phyloP scores from a whole-genome alignment of 2,888 invertebrate species.

The Chalcis sispes region DNA sequence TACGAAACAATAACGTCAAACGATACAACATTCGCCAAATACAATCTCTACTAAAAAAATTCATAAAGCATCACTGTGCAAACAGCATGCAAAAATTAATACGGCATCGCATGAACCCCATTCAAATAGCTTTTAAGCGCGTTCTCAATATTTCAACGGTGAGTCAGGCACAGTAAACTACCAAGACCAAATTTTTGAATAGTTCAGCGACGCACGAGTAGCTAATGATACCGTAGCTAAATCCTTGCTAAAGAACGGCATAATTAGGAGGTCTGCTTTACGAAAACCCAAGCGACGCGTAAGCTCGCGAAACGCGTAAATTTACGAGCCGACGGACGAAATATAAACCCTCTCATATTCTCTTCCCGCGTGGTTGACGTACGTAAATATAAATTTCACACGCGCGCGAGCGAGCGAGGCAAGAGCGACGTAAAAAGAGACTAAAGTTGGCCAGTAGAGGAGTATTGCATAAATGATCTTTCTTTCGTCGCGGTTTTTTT shows the following conservation, averaged over 20 bases:
- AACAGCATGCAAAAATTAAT: conserved; percentile 4
- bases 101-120: background rate
- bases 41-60: no score
- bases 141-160: conserved; percentile 33
- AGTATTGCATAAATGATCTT: conserved; percentile 69
- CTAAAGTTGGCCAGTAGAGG: conserved; percentile 68
- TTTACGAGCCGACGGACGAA: conserved; percentile 57
- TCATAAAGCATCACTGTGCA: background rate
- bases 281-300: conserved; percentile 54
- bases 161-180: conserved; percentile 19
- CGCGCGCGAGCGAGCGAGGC: conserved; percentile 12
- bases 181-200: conserved; percentile 35
- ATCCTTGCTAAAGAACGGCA: conserved; percentile 16
- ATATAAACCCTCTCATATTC: conserved; percentile 25
- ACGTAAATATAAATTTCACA: background rate
- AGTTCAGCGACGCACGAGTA: conserved; percentile 2
- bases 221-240: background rate
- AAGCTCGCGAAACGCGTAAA: conserved; percentile 58
- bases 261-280: conserved; percentile 62
- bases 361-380: conserved; percentile 19
- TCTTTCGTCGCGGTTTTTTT: conserved; percentile 63
- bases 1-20: no score
- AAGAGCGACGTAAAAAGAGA: conserved; percentile 50
- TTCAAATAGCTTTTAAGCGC: conserved; percentile 18
- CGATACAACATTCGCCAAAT: no score